Percentiles rank a stretch among this genome's conserved stretches.
These are phyloP conservation scores for Crotalus helleri DNA, from an alignment of 2,113 vertebrate species.

Conservation along the genomic window DNA sequence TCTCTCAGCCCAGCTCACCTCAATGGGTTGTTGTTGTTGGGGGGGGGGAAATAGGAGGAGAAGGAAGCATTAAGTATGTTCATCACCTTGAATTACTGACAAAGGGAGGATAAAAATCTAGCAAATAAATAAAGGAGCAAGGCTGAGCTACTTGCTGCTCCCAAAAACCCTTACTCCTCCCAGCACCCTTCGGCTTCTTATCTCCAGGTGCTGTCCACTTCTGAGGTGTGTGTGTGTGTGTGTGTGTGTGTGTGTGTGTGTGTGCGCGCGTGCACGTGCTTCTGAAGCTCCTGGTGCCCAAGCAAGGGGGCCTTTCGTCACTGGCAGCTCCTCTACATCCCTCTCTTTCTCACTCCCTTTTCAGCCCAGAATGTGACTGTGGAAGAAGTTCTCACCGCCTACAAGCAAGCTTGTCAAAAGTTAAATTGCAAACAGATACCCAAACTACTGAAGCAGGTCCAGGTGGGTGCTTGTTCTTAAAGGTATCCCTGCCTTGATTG, in stretches of 20 bases:
- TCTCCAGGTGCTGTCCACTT: background rate
- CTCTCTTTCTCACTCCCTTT: background rate
- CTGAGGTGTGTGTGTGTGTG: background rate
- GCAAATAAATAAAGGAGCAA: background rate
- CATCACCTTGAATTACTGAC: background rate
- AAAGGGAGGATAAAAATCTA: background rate
- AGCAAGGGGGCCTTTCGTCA: background rate
- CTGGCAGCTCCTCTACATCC: background rate
- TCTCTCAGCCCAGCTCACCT: background rate
- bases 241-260: too few species aligned
- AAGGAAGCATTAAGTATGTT: background rate
- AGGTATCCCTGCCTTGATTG: background rate
- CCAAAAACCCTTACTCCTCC: background rate
- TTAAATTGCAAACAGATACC: slow-evolving; percentile 92
- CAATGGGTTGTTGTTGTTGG: background rate
- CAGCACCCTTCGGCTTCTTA: background rate
- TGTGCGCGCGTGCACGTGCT: background rate
- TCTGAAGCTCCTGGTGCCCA: too few species aligned
- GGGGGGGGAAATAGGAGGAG: background rate
- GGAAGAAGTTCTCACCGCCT: slow-evolving; percentile 84
- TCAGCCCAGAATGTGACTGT: slow-evolving; percentile 92
- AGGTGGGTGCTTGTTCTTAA: slow-evolving; percentile 70
- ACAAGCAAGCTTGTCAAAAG: slow-evolving; percentile 91
- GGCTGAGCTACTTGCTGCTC: background rate
- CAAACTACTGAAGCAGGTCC: slow-evolving; percentile 89